Conservation (phyloP, 1,140 invertebrate genomes). For the Pogonus chalceus region DNA sequence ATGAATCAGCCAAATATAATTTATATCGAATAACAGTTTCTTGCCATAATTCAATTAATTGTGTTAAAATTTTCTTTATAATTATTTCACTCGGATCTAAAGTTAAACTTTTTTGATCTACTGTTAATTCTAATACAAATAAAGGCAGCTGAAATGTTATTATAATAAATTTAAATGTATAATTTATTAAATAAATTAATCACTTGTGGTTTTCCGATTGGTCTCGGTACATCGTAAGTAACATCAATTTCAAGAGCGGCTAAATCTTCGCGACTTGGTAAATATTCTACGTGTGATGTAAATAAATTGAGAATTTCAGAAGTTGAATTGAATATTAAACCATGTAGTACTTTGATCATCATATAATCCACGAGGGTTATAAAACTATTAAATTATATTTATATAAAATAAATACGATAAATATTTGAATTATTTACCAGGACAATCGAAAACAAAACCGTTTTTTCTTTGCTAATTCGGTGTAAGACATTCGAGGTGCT, state of each 20-base stretch:
- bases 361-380: slow-evolving; percentile 66
- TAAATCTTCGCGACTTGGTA: slow-evolving; percentile 38
- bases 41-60: slow-evolving; percentile 32
- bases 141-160: not conserved
- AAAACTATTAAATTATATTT: slow-evolving; percentile 44
- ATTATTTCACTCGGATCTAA: not conserved
- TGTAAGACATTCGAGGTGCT: slow-evolving; percentile 62
- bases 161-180: not conserved
- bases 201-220: not conserved
- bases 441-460: slow-evolving; percentile 60
- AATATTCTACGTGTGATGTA: slow-evolving; percentile 44
- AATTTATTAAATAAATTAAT: not conserved
- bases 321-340: slow-evolving; percentile 55
- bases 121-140: not conserved
- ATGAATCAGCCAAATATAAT: slow-evolving; percentile 2
- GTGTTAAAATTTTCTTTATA: slow-evolving; percentile 8
- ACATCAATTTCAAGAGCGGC: slow-evolving; percentile 17
- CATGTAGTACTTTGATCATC: slow-evolving; percentile 56
- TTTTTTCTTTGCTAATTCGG: slow-evolving; percentile 69
- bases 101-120: not conserved
- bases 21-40: not conserved
- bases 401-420: slow-evolving; percentile 5
- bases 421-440: slow-evolving; percentile 40
- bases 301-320: slow-evolving; percentile 47
- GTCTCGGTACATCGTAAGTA: not conserved